phyloP scores from a whole-genome alignment of 2,888 invertebrate genomes.

The Coelinius sp. region DNA sequence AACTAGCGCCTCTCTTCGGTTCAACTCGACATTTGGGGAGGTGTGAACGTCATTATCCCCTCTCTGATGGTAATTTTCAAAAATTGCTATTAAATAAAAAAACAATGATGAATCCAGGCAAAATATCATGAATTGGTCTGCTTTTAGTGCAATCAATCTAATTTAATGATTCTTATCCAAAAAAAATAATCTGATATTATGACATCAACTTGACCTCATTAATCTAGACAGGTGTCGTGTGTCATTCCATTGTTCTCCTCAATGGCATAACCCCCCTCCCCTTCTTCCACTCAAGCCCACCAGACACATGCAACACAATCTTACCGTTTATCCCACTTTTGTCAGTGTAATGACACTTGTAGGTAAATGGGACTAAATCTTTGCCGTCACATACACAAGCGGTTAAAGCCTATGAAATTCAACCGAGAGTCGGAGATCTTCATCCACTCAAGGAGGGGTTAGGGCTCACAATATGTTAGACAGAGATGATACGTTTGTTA shows the following conservation, averaged over 20 bases:
- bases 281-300: not conserved
- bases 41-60: no score
- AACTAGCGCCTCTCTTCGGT: no score
- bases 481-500: conserved; percentile 11
- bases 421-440: conserved; percentile 5
- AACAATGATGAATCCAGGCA: no score
- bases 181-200: conserved; percentile 3
- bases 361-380: conserved; percentile 53
- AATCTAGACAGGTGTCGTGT: conserved; percentile 59
- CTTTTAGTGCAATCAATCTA: no score
- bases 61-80: no score
- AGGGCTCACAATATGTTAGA: not conserved
- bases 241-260: conserved; percentile 55
- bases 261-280: conserved; percentile 53
- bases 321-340: conserved; percentile 27
- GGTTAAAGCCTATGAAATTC: conserved; percentile 18
- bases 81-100: no score
- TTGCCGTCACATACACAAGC: conserved; percentile 41
- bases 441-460: conserved; percentile 11
- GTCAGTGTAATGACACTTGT: conserved; percentile 26
- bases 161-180: no score
- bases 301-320: conserved; percentile 8
- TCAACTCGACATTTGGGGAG: no score
- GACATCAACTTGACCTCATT: conserved; percentile 17
- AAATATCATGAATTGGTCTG: no score